Evolutionary conservation across 1,140 invertebrate genomes (phyloP), one percentile per base, ranked within the genome.

Genomic region (Fopius arisanus): DNA sequence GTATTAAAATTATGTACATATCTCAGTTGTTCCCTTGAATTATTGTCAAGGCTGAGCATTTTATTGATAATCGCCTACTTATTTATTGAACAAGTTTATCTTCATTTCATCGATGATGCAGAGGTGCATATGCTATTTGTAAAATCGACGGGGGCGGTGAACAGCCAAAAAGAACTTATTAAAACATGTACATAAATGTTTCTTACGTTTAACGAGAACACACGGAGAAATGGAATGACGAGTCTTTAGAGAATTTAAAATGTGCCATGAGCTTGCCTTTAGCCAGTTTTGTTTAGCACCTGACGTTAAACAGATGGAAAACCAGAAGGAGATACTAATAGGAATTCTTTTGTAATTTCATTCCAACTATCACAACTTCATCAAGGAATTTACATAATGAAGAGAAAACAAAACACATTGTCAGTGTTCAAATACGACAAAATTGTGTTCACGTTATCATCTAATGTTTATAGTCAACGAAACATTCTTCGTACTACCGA

Each of bases 1-100:
- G 72, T 73, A 73, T 73, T 68, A 67, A 65, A 73, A 73, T 68
- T 68, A 29, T 73, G 72, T 73, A 73, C 72, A 73, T 73, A 73
- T 68, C 43, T 63, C 66, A 62, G 9, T 59, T 26, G 28, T 65
- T 68, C 67, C 51, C 26, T 73, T 68, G 43, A 54, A 68, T 68
- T 65, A 41, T 67, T 73, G 9, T 26, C 26, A 40, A 33, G 21
- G 29, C 70, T 51, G 23, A 72, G 14, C 51, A 66, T 66, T 65
- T 65, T 41, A 65, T 41, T 43, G 41, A 59, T 59, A 59, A 59
- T 59, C 59, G 71, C 63, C 37, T 62, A 72, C 12, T 54, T 72
- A 54, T 48, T 40, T 67, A 73, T 67, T 67, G 51, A 23, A 14
- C 23, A 65, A 40, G 21, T 14, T 51, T 73, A 37, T 40, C 33